phyloP scores from a whole-genome alignment of 2,888 invertebrate species.

The Macroteleia sp. region DNA sequence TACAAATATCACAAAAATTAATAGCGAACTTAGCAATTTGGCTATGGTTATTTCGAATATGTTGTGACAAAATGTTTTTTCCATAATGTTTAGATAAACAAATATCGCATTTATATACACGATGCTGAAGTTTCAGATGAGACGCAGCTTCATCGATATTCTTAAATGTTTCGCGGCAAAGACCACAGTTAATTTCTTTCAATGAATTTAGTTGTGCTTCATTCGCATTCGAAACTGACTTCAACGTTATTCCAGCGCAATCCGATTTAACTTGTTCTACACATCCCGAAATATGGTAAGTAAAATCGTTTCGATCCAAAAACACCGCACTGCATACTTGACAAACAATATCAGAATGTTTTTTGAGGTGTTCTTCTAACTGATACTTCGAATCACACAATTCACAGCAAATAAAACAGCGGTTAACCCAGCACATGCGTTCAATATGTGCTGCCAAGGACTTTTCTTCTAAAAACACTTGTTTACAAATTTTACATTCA shows the following conservation, averaged over 20 bases:
- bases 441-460: conserved; percentile 23
- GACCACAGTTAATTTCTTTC: conserved; percentile 56
- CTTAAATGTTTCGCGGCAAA: conserved; percentile 43
- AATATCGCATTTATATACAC: conserved; percentile 50
- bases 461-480: conserved; percentile 30
- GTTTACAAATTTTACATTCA: conserved; percentile 59
- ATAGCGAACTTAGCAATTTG: conserved; percentile 10
- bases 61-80: conserved; percentile 43
- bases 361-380: conserved; percentile 13
- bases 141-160: conserved; percentile 31
- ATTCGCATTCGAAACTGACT: not conserved
- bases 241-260: not conserved
- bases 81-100: conserved; percentile 49
- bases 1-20: conserved; percentile 49
- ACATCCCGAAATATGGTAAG: conserved; percentile 39
- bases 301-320: conserved; percentile 35
- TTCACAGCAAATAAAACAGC: conserved; percentile 54
- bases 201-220: not conserved
- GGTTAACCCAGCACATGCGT: conserved; percentile 47
- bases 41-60: conserved; percentile 32
- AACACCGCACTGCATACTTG: conserved; percentile 55
- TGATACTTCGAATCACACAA: not conserved
- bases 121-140: conserved; percentile 45
- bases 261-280: conserved; percentile 48
- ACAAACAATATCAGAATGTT: conserved; percentile 36